These are phyloP conservation scores for Tenebrosternarchus preto DNA, from an alignment of 2,113 vertebrate genomes.

Conservation along the genomic window DNA sequence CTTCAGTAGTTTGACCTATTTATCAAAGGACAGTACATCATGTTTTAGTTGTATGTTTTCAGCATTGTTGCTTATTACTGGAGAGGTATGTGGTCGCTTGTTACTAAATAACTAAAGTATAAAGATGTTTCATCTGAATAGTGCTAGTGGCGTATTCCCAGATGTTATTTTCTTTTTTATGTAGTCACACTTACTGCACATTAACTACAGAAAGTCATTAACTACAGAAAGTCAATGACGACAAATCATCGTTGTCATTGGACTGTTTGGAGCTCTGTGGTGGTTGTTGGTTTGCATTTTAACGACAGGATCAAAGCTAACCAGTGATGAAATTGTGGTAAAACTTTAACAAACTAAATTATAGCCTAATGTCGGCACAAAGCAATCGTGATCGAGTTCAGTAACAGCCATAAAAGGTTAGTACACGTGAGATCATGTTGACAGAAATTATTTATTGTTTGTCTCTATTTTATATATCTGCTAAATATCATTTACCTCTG, in stretches of 20 bases:
- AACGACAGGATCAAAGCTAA: background rate
- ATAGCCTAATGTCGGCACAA: background rate
- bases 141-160: background rate
- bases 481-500: background rate
- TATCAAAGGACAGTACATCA: background rate
- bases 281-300: background rate
- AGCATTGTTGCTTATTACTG: background rate
- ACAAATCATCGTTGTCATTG: background rate
- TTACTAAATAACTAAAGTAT: background rate
- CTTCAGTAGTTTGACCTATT: background rate
- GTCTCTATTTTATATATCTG: background rate
- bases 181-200: background rate
- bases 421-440: background rate
- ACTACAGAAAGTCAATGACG: background rate
- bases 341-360: slow-evolving; percentile 1
- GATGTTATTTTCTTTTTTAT: background rate
- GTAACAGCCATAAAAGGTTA: background rate
- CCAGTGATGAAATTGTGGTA: background rate
- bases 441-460: background rate
- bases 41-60: background rate
- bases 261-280: background rate
- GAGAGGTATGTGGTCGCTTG: background rate
- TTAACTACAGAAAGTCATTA: background rate
- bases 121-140: background rate
- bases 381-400: slow-evolving; percentile 12